phyloP scores from a whole-genome alignment of 2,888 invertebrate species.

The Tetranychus truncatus region DNA sequence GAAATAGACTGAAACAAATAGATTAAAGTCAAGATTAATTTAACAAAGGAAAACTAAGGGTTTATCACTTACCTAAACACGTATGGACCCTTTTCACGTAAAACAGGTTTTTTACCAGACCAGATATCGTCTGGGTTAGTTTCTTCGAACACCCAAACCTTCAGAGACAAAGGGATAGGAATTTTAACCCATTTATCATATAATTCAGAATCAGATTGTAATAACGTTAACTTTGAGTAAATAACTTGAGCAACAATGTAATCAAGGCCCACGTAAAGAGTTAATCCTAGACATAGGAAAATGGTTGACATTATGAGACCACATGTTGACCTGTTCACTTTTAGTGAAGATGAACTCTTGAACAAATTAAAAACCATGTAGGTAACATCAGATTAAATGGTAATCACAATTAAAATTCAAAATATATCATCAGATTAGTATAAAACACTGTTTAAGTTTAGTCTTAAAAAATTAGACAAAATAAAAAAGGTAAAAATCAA shows the following conservation, averaged over 20 bases:
- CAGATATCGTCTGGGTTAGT: neutral
- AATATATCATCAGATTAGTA: too few species aligned
- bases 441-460: neutral
- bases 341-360: neutral
- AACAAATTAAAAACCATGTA: neutral
- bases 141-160: conserved; percentile 3
- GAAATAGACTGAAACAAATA: neutral
- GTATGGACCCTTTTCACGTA: neutral
- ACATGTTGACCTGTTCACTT: neutral
- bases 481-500: neutral
- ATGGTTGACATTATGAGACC: neutral
- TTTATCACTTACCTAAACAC: neutral
- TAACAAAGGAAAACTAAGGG: neutral
- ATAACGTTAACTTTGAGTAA: neutral
- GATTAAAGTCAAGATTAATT: neutral
- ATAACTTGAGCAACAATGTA: neutral
- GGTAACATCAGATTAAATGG: neutral
- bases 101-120: neutral
- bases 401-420: too few species aligned
- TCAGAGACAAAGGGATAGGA: neutral
- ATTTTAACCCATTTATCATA: neutral
- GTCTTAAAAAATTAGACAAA: neutral
- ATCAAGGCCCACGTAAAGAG: neutral
- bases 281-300: neutral
- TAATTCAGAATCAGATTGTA: neutral